A percentile compares a stretch with the other conserved stretches of the same genome.
phyloP scores from a whole-genome alignment of 1,140 invertebrate species.

The Drosophila neocordata region DNA sequence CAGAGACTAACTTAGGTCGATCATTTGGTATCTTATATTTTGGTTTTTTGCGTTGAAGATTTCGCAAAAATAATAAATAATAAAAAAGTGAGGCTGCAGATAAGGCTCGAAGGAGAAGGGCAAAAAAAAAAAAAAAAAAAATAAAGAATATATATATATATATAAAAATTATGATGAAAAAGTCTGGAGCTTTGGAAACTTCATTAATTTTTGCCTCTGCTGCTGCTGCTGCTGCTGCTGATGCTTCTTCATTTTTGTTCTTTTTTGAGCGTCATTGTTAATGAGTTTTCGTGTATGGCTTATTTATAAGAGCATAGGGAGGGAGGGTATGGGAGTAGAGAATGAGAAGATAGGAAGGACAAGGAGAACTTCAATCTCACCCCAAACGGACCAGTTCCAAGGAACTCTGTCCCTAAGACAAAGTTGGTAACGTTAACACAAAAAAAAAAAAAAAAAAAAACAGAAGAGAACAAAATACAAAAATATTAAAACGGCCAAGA shows the following conservation, averaged over 20 bases:
- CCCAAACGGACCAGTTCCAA: slow-evolving; percentile 61
- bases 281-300: slow-evolving; percentile 82
- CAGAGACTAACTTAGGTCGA: background rate
- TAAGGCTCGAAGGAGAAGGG: slow-evolving; percentile 34
- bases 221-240: slow-evolving; percentile 22
- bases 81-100: slow-evolving; percentile 31
- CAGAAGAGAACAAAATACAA: too few relatives aligned
- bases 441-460: slow-evolving; percentile 4
- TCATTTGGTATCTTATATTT: background rate
- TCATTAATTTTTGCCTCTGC: slow-evolving; percentile 71
- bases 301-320: slow-evolving; percentile 55
- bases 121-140: slow-evolving; percentile 23
- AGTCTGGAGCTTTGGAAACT: slow-evolving; percentile 67
- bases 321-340: background rate
- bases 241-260: slow-evolving; percentile 19
- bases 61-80: slow-evolving; percentile 60
- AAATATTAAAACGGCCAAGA: slow-evolving; percentile 1
- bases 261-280: slow-evolving; percentile 74
- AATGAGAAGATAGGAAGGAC: too few relatives aligned
- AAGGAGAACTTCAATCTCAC: background rate
- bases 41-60: slow-evolving; percentile 5
- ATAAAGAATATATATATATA: slow-evolving; percentile 37
- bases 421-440: slow-evolving; percentile 40
- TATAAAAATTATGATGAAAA: slow-evolving; percentile 76
- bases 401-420: slow-evolving; percentile 67